Percentiles rank a stretch among this genome's conserved stretches.
Conservation (phyloP, 2,113 vertebrate species). For the Cricetomys ansorgei region DNA sequence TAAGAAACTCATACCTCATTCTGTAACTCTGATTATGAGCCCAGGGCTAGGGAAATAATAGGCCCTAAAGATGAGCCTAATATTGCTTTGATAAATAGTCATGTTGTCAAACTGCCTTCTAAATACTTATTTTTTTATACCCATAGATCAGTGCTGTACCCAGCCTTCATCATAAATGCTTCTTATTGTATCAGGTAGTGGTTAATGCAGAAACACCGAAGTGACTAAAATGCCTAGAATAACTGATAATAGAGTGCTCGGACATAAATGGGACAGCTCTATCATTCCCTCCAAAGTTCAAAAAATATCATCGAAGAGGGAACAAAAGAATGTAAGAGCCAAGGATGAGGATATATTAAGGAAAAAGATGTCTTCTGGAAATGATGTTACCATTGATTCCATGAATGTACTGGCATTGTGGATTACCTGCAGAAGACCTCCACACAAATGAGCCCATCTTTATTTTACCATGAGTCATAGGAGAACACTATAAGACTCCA, state of each 20-base stretch:
- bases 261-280: background rate
- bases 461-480: background rate
- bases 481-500: too few relatives aligned
- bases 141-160: too few relatives aligned
- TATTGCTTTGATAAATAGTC: background rate
- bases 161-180: background rate
- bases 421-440: background rate
- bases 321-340: background rate
- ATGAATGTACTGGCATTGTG: background rate
- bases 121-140: background rate
- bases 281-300: background rate
- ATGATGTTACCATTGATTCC: background rate
- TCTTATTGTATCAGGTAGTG: background rate
- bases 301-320: background rate
- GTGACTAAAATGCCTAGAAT: background rate
- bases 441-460: background rate
- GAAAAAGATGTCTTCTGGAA: background rate
- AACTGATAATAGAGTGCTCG: background rate
- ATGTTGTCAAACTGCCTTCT: background rate
- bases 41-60: background rate
- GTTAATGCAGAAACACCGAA: background rate
- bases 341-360: background rate
- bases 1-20: background rate
- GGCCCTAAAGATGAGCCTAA: background rate
- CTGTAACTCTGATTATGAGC: background rate